Percentiles rank a stretch among this genome's conserved stretches.
Evolutionary conservation across 2,888 invertebrate genomes (phyloP).

Genomic region (Horisme vitalbata): DNA sequence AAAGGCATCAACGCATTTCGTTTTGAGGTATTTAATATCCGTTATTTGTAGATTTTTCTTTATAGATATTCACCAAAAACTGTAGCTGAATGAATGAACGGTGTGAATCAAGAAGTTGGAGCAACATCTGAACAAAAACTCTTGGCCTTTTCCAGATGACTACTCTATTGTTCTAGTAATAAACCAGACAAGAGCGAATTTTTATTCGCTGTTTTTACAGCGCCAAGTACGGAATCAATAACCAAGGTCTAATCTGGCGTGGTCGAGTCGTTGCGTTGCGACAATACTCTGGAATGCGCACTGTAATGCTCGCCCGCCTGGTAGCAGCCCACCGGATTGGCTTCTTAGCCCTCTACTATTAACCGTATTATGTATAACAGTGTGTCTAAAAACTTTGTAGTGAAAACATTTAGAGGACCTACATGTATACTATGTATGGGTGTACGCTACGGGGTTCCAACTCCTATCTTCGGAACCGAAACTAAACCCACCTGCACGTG

Average conservation of each 20-base stretch:
- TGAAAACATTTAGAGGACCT: no score
- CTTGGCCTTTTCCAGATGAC: no score
- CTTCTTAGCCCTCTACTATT: conserved; percentile 22
- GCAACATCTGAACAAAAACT: no score
- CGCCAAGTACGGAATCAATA: conserved; percentile 39
- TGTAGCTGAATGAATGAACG: no score
- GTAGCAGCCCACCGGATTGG: conserved; percentile 35
- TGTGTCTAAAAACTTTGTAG: background rate
- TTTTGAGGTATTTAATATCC: background rate
- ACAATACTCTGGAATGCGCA: conserved; percentile 63
- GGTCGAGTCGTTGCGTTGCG: conserved; percentile 48
- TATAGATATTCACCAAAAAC: background rate
- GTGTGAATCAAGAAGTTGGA: no score
- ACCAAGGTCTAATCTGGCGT: conserved; percentile 50
- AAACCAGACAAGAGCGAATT: conserved; percentile 3
- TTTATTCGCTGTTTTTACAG: no score
- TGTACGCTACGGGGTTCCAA: no score
- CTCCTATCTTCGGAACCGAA: no score
- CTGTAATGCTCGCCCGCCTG: conserved; percentile 53
- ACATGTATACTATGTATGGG: no score
- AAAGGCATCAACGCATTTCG: conserved; percentile 49
- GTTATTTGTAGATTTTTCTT: no score
- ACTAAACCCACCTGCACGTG: no score
- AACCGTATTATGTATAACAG: conserved; percentile 1
- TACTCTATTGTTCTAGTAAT: background rate